Evolutionary conservation across 2,113 vertebrate species (phyloP).

Genomic region (Mesocricetus auratus): DNA sequence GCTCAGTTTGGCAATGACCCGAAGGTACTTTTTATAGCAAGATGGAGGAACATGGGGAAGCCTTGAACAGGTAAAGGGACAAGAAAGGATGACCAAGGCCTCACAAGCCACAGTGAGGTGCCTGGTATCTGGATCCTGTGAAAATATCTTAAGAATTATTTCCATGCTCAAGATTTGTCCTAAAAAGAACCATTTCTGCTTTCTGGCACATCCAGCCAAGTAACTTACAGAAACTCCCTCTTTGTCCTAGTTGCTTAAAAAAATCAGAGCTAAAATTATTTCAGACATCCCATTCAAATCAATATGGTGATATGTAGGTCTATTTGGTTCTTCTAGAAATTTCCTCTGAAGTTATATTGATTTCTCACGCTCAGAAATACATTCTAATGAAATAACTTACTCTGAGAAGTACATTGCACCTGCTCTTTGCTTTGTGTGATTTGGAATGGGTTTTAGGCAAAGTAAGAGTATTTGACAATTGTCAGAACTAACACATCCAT

Average conservation of each 20-base stretch:
- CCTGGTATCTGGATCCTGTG: neutral
- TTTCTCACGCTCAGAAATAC: conserved; percentile 70
- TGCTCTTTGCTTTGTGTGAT: conserved; percentile 60
- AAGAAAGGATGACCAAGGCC: neutral
- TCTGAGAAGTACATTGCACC: conserved; percentile 13
- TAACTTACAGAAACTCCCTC: conserved; percentile 57
- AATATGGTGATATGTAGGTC: conserved; percentile 19
- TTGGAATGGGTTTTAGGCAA: conserved; percentile 56
- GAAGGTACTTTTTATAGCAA: neutral
- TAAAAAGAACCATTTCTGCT: conserved; percentile 9
- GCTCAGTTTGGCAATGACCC: neutral
- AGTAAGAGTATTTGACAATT: conserved; percentile 9
- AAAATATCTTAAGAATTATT: conserved; percentile 21
- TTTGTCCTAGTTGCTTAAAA: conserved; percentile 60
- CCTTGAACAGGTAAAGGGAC: neutral
- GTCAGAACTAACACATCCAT: conserved; percentile 27
- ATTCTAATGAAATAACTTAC: conserved; percentile 63
- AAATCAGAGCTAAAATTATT: conserved; percentile 74
- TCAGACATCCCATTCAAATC: conserved; percentile 66
- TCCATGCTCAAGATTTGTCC: conserved; percentile 32
- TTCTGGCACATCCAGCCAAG: conserved; percentile 34
- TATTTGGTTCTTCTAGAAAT: conserved; percentile 66
- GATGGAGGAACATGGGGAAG: neutral
- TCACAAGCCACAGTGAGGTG: neutral
- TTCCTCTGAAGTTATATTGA: conserved; percentile 67